phyloP scores from a whole-genome alignment of 1,140 invertebrate genomes.

The Trichogramma pretiosum region DNA sequence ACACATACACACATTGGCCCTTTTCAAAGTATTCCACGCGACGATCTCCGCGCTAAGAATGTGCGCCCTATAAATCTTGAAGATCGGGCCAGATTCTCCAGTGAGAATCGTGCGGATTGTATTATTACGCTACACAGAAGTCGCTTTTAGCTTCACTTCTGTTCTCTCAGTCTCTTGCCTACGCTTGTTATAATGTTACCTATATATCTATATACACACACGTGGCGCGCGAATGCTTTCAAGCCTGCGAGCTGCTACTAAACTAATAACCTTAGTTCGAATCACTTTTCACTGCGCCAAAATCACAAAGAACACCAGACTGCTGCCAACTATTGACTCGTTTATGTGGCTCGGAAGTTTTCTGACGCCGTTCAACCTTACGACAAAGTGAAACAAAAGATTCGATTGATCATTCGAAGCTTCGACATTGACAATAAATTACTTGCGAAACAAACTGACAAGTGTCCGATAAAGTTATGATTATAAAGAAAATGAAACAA shows the following conservation, averaged over 20 bases:
- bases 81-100: background rate
- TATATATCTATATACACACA: too few relatives aligned
- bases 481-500: too few relatives aligned
- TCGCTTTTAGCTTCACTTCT: background rate
- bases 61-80: conserved; percentile 14
- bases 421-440: too few relatives aligned
- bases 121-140: conserved; percentile 4
- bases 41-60: background rate
- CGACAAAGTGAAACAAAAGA: too few relatives aligned
- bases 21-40: conserved; percentile 12
- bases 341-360: too few relatives aligned
- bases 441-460: too few relatives aligned
- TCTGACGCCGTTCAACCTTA: too few relatives aligned
- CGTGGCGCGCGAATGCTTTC: conserved; percentile 7
- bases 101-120: background rate
- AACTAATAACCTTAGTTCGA: conserved; percentile 19
- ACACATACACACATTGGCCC: conserved; percentile 6
- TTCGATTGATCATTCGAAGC: too few relatives aligned
- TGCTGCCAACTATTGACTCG: conserved; percentile 10
- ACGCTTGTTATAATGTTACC: too few relatives aligned
- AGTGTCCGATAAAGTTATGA: too few relatives aligned
- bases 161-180: background rate
- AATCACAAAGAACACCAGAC: too few relatives aligned
- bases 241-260: conserved; percentile 4
- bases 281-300: conserved; percentile 19